Evolutionary conservation across 2,888 invertebrate genomes (phyloP).

Genomic region (Tetanocera ferruginea): DNA sequence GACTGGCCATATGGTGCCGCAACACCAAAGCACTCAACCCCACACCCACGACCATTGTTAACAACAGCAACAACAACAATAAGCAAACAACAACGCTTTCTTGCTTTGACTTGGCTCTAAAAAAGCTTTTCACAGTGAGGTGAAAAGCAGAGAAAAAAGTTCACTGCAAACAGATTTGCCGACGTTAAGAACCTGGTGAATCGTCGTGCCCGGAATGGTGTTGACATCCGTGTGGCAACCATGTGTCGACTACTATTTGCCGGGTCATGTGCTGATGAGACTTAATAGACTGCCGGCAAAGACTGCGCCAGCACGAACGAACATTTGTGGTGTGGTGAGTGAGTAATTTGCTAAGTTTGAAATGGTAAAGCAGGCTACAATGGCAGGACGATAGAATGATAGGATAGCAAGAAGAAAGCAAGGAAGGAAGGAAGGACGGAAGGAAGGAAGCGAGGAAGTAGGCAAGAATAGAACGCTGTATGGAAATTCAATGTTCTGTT

Average conservation of each 20-base stretch:
- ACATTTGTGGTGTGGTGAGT: not conserved
- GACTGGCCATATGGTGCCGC: not conserved
- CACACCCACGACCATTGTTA: conserved; percentile 5
- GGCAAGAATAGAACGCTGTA: not conserved
- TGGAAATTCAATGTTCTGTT: too few species aligned
- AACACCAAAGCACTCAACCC: not conserved
- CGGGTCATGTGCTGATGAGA: conserved; percentile 39
- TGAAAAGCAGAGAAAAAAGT: not conserved
- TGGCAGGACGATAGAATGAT: not conserved
- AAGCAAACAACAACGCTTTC: not conserved
- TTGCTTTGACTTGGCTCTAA: not conserved
- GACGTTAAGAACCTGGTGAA: not conserved
- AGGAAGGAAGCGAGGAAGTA: not conserved
- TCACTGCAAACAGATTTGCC: not conserved
- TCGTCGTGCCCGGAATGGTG: conserved; percentile 15
- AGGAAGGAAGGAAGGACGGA: too few species aligned
- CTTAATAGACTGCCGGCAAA: conserved; percentile 42
- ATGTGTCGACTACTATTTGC: conserved; percentile 38
- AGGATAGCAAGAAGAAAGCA: not conserved
- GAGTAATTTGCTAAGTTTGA: not conserved
- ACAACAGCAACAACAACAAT: not conserved
- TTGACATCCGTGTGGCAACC: conserved; percentile 14
- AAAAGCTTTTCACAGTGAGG: not conserved
- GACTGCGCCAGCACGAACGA: not conserved
- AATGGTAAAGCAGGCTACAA: not conserved